A percentile compares a stretch with the other conserved stretches of the same genome.
Conservation (phyloP, 2,888 invertebrate species). For the Leucania comma region DNA sequence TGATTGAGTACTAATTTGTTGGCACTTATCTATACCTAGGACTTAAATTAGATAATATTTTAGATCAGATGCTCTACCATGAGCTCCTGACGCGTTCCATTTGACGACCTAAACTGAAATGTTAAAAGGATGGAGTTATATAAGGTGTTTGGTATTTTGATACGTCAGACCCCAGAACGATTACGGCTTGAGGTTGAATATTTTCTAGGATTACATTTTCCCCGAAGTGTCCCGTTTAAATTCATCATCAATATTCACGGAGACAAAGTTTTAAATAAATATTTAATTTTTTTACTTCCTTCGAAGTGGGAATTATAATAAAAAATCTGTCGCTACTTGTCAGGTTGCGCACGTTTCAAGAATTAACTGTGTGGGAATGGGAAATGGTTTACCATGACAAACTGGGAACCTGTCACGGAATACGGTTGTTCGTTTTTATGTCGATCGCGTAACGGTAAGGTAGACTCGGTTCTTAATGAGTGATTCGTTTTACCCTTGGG, state of each 20-base stretch:
- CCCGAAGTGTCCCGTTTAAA: background rate
- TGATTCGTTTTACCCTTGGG: conserved; percentile 35
- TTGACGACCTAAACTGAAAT: no score
- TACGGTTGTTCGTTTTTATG: conserved; percentile 48
- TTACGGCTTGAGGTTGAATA: background rate
- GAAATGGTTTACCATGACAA: conserved; percentile 62
- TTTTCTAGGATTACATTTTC: background rate
- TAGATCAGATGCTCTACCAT: background rate
- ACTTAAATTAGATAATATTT: background rate
- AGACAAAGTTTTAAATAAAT: conserved; percentile 32
- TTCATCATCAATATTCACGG: conserved; percentile 32
- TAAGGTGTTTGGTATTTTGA: no score
- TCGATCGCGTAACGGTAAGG: conserved; percentile 17
- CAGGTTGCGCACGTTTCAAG: conserved; percentile 48
- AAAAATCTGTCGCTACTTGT: conserved; percentile 19
- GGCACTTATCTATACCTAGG: conserved; percentile 3
- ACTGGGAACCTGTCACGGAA: conserved; percentile 54
- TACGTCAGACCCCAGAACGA: no score
- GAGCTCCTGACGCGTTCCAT: no score
- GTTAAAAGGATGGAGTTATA: no score
- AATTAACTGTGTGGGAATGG: conserved; percentile 58
- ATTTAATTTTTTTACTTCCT: conserved; percentile 28
- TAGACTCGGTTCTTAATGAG: conserved; percentile 26
- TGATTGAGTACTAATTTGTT: background rate
- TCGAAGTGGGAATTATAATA: conserved; percentile 44